Evolutionary conservation across 2,797 vertebrate species (phyloP).

Genomic region (Mionectes olivaceus): DNA sequence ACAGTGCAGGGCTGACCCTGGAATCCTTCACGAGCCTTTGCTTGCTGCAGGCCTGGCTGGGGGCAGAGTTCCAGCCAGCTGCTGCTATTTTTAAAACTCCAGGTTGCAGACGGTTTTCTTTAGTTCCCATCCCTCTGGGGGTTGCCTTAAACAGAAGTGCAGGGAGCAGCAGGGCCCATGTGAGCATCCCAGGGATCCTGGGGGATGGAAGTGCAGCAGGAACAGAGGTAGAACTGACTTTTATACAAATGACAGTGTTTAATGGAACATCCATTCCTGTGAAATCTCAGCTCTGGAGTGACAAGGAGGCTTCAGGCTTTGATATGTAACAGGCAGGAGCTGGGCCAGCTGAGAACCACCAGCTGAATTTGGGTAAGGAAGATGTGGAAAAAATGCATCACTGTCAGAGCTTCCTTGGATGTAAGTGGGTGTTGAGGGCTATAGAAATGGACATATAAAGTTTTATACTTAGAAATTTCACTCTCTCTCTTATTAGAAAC

Average conservation of each 20-base stretch:
- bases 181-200: not conserved
- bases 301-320: not conserved
- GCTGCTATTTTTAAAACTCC: slow-evolving; percentile 55
- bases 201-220: not conserved
- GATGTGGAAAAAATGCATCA: not conserved
- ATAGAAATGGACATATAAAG: not conserved
- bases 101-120: slow-evolving; percentile 41
- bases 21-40: not conserved
- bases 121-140: not conserved
- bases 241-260: not conserved
- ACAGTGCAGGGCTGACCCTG: slow-evolving; percentile 56
- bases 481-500: not conserved
- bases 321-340: fast-evolving
- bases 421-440: not conserved
- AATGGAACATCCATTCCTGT: not conserved
- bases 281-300: not conserved
- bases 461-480: not conserved
- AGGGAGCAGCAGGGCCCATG: not conserved
- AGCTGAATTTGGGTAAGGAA: not conserved
- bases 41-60: slow-evolving; percentile 35
- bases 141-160: not conserved
- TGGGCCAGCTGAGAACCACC: not conserved
- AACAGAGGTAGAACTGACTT: not conserved
- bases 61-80: not conserved
- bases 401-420: not conserved